Percentiles rank a stretch among this genome's conserved stretches.
phyloP scores from a whole-genome alignment of 2,797 vertebrate genomes.

The Varecia variegata region DNA sequence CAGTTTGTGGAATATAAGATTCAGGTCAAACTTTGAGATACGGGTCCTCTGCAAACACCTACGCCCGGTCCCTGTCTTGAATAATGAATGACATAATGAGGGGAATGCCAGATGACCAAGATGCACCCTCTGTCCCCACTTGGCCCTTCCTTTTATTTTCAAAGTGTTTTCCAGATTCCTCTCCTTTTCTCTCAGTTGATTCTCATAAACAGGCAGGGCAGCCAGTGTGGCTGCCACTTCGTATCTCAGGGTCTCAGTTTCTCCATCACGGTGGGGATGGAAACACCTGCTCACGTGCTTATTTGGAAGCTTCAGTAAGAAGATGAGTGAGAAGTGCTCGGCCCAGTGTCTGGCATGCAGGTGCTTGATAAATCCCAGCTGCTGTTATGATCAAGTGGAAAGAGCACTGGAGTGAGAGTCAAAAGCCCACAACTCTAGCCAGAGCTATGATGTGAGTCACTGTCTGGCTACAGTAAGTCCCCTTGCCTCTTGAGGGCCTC shows the following conservation, averaged over 20 bases:
- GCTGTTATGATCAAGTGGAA: background rate
- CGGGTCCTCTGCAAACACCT: background rate
- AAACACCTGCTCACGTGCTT: background rate
- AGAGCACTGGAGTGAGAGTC: background rate
- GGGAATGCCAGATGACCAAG: background rate
- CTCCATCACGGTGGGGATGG: background rate
- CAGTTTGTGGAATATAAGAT: background rate
- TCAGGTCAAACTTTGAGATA: background rate
- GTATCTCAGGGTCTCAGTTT: background rate
- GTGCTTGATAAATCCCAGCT: background rate
- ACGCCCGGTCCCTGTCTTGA: background rate
- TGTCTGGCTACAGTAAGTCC: background rate
- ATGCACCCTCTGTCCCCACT: background rate
- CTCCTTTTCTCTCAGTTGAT: background rate
- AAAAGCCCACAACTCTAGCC: background rate
- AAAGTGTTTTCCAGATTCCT: background rate
- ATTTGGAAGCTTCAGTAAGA: background rate
- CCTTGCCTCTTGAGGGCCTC: background rate
- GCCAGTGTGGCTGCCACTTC: background rate
- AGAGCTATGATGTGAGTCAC: accelerated
- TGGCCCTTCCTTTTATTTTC: background rate
- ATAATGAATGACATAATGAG: too few species aligned
- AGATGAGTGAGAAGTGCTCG: background rate
- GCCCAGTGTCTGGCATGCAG: background rate
- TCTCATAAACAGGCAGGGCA: background rate